These are phyloP conservation scores for Chrysolina americana DNA, from an alignment of 2,888 invertebrate genomes.

Conservation along the genomic window DNA sequence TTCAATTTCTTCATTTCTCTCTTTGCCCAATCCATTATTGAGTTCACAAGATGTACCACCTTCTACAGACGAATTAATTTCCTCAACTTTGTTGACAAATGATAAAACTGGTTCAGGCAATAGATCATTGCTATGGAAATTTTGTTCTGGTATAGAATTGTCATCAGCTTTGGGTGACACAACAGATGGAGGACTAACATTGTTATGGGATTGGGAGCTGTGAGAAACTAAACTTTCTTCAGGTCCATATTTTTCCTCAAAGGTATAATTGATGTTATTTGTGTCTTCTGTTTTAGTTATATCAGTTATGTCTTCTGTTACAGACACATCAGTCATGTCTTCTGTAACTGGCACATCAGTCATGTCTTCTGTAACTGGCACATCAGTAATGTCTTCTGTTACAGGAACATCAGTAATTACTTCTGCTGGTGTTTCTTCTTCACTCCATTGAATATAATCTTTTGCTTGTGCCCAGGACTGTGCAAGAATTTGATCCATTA, in stretches of 20 bases:
- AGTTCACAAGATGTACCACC: neutral
- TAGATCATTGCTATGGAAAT: neutral
- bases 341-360: too few species aligned
- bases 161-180: neutral
- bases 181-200: neutral
- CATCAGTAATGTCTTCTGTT: neutral
- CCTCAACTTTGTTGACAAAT: slow-evolving; percentile 26
- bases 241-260: neutral
- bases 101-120: slow-evolving; percentile 24
- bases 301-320: too few species aligned
- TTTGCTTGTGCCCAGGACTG: neutral
- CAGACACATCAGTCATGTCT: too few species aligned
- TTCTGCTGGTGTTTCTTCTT: slow-evolving; percentile 26
- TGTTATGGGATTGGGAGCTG: neutral
- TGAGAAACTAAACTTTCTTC: neutral
- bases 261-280: neutral
- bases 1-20: neutral
- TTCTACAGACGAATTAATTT: neutral
- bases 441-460: slow-evolving; percentile 17
- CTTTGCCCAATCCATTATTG: neutral
- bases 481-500: neutral
- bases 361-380: too few species aligned
- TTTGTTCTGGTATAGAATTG: neutral
- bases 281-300: too few species aligned
- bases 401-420: neutral